Evolutionary conservation across 1,140 invertebrate genomes (phyloP).

Genomic region (Drosophila willistoni): DNA sequence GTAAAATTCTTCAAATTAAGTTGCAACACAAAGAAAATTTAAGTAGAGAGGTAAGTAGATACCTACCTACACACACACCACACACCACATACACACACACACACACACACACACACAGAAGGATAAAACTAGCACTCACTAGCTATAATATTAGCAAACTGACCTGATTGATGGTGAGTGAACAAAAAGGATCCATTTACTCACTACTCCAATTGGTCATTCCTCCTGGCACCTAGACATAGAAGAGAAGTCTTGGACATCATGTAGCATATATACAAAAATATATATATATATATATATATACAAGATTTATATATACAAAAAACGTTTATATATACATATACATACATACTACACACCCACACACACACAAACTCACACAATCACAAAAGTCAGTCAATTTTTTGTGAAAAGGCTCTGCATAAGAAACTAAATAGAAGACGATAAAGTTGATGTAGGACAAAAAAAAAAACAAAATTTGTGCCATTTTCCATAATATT

Average conservation of each 20-base stretch:
- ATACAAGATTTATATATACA: constrained; percentile 73
- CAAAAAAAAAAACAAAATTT: not conserved
- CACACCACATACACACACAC: not conserved
- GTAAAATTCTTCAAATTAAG: constrained; percentile 46
- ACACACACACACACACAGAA: constrained; percentile 4
- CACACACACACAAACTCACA: constrained; percentile 11
- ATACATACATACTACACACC: constrained; percentile 7
- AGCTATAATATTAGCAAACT: constrained; percentile 14
- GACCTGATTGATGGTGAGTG: constrained; percentile 7
- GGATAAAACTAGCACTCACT: constrained; percentile 48
- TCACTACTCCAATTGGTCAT: constrained; percentile 22
- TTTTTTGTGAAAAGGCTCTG: constrained; percentile 33
- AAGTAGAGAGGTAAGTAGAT: constrained; percentile 22
- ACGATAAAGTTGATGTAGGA: constrained; percentile 33
- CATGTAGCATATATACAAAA: constrained; percentile 72
- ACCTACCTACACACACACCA: not conserved
- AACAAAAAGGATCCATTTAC: constrained; percentile 11
- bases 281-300: constrained; percentile 50
- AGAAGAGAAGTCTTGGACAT: constrained; percentile 51
- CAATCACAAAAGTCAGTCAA: constrained; percentile 37
- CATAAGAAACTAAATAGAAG: constrained; percentile 14
- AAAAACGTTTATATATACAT: constrained; percentile 53
- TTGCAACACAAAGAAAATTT: constrained; percentile 14
- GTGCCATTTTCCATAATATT: constrained; percentile 22
- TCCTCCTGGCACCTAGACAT: constrained; percentile 55